Conservation (phyloP, 1,140 invertebrate genomes). For the Scaptodrosophila lebanonensis region DNA sequence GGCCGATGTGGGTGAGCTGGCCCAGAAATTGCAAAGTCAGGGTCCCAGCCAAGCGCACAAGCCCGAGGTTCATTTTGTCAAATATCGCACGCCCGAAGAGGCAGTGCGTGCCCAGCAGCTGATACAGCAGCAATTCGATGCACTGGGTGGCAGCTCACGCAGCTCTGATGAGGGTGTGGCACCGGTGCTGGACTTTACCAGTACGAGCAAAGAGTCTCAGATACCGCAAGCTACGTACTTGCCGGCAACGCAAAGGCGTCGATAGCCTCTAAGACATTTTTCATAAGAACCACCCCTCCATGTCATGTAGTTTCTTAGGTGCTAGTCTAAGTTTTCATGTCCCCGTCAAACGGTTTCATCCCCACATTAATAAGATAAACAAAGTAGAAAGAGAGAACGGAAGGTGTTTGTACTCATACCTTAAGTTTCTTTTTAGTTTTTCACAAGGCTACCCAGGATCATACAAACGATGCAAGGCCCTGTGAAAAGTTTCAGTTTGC, state of each 20-base stretch:
- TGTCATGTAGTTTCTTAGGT: too few species aligned
- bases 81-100: conserved; percentile 63
- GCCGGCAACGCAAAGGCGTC: conserved; percentile 44
- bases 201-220: too few species aligned
- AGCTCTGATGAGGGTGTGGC: conserved; percentile 62
- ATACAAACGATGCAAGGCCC: too few species aligned
- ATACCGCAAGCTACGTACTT: conserved; percentile 45
- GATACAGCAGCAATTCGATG: conserved; percentile 61
- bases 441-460: too few species aligned
- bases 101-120: conserved; percentile 59
- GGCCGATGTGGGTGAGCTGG: conserved; percentile 49
- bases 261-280: too few species aligned
- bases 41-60: conserved; percentile 37
- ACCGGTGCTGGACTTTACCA: conserved; percentile 56
- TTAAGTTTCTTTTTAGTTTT: too few species aligned
- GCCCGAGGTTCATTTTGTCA: conserved; percentile 66
- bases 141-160: conserved; percentile 53
- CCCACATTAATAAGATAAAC: conserved; percentile 31
- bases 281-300: too few species aligned
- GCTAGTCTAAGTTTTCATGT: conserved; percentile 18
- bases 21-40: conserved; percentile 43
- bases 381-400: too few species aligned
- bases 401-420: too few species aligned
- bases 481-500: too few species aligned
- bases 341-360: neutral